A percentile compares a stretch with the other conserved stretches of the same genome.
These are phyloP conservation scores for Malthinus flaveolus DNA, from an alignment of 2,888 invertebrate genomes.

Conservation along the genomic window DNA sequence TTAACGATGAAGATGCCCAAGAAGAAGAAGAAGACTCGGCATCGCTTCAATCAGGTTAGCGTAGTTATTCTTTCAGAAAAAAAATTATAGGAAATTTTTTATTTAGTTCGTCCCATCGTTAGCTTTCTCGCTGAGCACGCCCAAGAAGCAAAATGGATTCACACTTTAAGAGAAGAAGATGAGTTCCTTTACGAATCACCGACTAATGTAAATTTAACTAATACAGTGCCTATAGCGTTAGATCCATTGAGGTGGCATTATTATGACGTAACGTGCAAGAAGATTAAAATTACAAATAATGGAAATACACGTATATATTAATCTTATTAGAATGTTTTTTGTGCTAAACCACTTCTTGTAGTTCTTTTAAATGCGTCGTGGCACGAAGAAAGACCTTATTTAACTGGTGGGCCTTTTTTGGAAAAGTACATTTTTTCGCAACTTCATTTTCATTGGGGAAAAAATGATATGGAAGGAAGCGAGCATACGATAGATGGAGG, in stretches of 20 bases:
- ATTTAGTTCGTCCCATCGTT: no score
- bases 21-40: no score
- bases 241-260: conserved; percentile 62
- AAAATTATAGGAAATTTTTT: no score
- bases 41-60: no score
- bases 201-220: conserved; percentile 53
- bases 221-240: conserved; percentile 49
- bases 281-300: conserved; percentile 68
- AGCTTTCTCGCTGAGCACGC: neutral
- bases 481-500: conserved; percentile 65
- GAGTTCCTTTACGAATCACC: conserved; percentile 50
- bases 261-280: conserved; percentile 63
- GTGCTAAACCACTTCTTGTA: conserved; percentile 38
- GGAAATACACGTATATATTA: conserved; percentile 62
- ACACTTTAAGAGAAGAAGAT: conserved; percentile 4
- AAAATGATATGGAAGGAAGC: conserved; percentile 64
- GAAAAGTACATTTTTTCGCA: conserved; percentile 67
- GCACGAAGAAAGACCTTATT: conserved; percentile 62
- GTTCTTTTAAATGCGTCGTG: conserved; percentile 67
- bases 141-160: conserved; percentile 17
- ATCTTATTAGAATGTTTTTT: neutral
- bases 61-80: no score
- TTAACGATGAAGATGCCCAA: no score
- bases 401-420: conserved; percentile 53
- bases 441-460: conserved; percentile 73